Evolutionary conservation across 2,797 vertebrate species (phyloP).

Genomic region (Lacerta bilineata): DNA sequence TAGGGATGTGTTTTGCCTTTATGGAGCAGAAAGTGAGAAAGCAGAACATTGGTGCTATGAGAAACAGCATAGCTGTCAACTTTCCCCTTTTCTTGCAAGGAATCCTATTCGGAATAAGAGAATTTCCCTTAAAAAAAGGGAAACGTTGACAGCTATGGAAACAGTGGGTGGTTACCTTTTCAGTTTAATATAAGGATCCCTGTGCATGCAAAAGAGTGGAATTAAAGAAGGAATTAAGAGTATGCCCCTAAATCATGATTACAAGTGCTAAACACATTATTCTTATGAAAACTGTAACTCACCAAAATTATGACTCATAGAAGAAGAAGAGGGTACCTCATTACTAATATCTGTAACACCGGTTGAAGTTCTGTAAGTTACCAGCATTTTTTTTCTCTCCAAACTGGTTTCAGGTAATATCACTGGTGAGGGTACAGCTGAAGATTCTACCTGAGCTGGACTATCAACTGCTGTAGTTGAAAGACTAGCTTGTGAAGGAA

Average conservation of each 20-base stretch:
- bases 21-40: background rate
- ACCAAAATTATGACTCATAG: slow-evolving; percentile 56
- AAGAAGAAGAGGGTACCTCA: slow-evolving; percentile 46
- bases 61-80: background rate
- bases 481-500: slow-evolving; percentile 39
- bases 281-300: slow-evolving; percentile 53
- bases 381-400: slow-evolving; percentile 9
- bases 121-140: too few species aligned
- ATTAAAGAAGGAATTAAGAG: background rate
- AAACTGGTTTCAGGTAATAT: slow-evolving; percentile 33
- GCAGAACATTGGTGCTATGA: background rate
- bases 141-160: too few species aligned
- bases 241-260: background rate
- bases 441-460: slow-evolving; percentile 15
- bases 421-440: background rate
- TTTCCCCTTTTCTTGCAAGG: too few species aligned
- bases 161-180: background rate
- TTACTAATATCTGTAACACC: slow-evolving; percentile 35
- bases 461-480: slow-evolving; percentile 55
- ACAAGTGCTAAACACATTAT: background rate
- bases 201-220: background rate
- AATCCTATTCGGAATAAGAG: too few species aligned
- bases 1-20: background rate
- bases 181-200: background rate
- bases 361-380: slow-evolving; percentile 18